These are phyloP conservation scores for Paragorgia papillata DNA, from an alignment of 92 coral and sea anemone genomes.

Conservation along the genomic window DNA sequence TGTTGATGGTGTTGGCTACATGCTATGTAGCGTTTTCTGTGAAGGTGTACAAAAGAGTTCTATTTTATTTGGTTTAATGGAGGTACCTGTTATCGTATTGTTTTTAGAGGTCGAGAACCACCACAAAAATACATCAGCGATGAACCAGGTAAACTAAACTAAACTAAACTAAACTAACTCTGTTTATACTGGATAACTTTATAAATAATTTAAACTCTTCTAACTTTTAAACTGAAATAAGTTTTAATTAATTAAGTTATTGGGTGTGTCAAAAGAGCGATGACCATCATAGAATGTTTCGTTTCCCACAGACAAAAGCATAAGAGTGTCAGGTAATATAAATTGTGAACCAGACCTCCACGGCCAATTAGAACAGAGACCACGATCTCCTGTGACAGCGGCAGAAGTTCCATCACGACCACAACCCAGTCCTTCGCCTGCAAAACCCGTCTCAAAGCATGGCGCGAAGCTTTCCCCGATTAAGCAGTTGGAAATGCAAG, in stretches of 20 bases:
- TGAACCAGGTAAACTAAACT: constrained; percentile 78
- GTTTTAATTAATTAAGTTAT: no score
- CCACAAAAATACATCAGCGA: constrained; percentile 61
- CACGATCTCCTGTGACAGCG: constrained; percentile 39
- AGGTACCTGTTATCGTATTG: neutral
- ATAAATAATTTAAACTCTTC: no score
- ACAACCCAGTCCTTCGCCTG: constrained; percentile 77
- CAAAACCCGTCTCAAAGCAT: neutral
- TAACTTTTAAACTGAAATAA: no score
- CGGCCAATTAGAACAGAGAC: constrained; percentile 54
- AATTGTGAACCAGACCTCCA: constrained; percentile 58
- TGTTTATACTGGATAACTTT: no score
- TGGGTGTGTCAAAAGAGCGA: no score
- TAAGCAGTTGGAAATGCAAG: constrained; percentile 8
- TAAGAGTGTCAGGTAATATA: constrained; percentile 62
- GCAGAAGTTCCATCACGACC: constrained; percentile 68
- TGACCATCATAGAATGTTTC: no score
- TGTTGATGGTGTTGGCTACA: no score
- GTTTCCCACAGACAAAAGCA: constrained; percentile 66
- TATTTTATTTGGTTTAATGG: no score
- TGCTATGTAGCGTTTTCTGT: no score
- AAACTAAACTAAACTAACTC: no score
- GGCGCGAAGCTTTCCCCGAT: constrained; percentile 5
- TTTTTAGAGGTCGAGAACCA: constrained; percentile 66
- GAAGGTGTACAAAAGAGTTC: no score